Evolutionary conservation across 2,113 vertebrate species (phyloP).

Genomic region (Heloderma charlesbogerti): DNA sequence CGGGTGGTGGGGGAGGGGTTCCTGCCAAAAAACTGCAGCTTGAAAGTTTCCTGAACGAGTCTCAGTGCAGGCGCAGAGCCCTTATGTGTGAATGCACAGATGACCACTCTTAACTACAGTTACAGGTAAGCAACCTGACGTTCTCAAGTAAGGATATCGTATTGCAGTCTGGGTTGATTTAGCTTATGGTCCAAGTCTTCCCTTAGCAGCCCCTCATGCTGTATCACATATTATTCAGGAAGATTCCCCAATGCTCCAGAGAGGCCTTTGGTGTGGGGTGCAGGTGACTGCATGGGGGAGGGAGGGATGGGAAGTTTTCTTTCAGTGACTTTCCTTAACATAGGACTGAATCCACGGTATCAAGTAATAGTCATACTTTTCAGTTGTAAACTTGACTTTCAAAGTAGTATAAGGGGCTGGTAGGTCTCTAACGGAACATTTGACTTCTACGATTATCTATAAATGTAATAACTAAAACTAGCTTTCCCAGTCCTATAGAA

Average conservation of each 20-base stretch:
- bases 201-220: too few relatives aligned
- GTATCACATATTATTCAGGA: background rate
- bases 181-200: background rate
- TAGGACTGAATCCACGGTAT: background rate
- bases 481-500: background rate
- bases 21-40: too few relatives aligned
- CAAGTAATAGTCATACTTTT: background rate
- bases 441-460: background rate
- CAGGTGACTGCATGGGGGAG: background rate
- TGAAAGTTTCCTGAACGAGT: too few relatives aligned
- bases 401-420: background rate
- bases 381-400: background rate
- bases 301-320: background rate
- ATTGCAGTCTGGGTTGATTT: too few relatives aligned
- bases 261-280: background rate
- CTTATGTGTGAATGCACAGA: too few relatives aligned
- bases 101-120: too few relatives aligned
- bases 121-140: too few relatives aligned
- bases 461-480: background rate
- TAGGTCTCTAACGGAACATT: background rate
- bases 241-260: background rate
- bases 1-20: too few relatives aligned
- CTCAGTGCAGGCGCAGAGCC: too few relatives aligned
- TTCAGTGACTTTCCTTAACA: background rate
- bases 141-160: too few relatives aligned